These are phyloP conservation scores for Nezara viridula DNA, from an alignment of 2,888 invertebrate genomes.

Conservation along the genomic window DNA sequence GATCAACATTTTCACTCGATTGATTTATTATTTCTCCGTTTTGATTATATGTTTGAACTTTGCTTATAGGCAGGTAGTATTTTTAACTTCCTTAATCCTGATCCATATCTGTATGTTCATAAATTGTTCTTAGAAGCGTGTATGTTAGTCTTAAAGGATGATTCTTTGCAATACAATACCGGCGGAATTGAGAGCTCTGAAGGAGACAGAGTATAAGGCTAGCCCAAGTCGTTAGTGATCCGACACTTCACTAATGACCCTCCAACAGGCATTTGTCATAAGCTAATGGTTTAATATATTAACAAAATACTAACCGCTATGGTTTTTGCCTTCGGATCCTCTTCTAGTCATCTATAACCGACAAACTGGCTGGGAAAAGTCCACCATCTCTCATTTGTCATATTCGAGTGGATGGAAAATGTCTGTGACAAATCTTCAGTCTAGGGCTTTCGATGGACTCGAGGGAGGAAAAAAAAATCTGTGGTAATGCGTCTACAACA, in stretches of 20 bases:
- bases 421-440: not conserved
- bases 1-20: too few species aligned
- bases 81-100: too few species aligned
- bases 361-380: slow-evolving; percentile 14
- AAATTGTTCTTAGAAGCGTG: too few species aligned
- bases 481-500: not conserved
- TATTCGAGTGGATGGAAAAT: slow-evolving; percentile 22
- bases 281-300: slow-evolving; percentile 48
- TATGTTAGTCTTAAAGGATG: not conserved
- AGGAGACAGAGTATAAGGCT: not conserved
- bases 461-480: not conserved
- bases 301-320: slow-evolving; percentile 8
- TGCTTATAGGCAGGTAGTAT: too few species aligned
- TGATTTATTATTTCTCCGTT: too few species aligned
- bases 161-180: not conserved
- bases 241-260: slow-evolving; percentile 39
- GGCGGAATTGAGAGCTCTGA: not conserved
- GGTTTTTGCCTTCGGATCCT: not conserved
- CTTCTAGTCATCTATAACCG: slow-evolving; percentile 18
- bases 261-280: slow-evolving; percentile 32
- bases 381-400: slow-evolving; percentile 27
- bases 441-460: not conserved
- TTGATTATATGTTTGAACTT: too few species aligned
- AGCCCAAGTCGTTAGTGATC: slow-evolving; percentile 19
- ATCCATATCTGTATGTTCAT: too few species aligned